Evolutionary conservation across 2,888 invertebrate genomes (phyloP).

Genomic region (Lydus trimaculatus): DNA sequence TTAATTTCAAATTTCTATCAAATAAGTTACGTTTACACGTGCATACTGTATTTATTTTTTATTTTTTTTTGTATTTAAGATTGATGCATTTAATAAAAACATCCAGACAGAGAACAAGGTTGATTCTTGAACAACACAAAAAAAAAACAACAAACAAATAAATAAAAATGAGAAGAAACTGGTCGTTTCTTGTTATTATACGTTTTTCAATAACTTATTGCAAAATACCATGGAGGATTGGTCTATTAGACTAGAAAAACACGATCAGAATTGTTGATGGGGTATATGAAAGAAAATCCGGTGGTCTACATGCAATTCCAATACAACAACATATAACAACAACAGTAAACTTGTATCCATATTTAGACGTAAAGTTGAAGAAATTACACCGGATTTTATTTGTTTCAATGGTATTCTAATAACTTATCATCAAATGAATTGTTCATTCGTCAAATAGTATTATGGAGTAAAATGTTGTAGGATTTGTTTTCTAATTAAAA

Average conservation of each 20-base stretch:
- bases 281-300: neutral
- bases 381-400: slow-evolving; percentile 29
- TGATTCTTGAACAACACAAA: neutral
- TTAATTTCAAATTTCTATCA: neutral
- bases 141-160: neutral
- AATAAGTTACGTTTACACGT: neutral
- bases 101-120: neutral
- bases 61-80: neutral
- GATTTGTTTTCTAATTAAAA: neutral
- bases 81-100: neutral
- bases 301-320: neutral
- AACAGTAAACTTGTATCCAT: slow-evolving; percentile 19
- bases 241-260: slow-evolving; percentile 4
- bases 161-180: neutral
- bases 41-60: neutral
- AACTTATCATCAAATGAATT: slow-evolving; percentile 22
- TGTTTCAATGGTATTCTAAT: slow-evolving; percentile 26
- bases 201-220: slow-evolving; percentile 7
- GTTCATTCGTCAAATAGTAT: neutral
- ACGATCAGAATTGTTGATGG: slow-evolving; percentile 3
- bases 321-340: neutral
- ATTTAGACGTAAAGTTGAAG: slow-evolving; percentile 23
- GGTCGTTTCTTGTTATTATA: slow-evolving; percentile 2
- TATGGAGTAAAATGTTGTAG: neutral
- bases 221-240: slow-evolving; percentile 2